phyloP scores from a whole-genome alignment of 2,888 invertebrate genomes.

The Drosophila stalkeri region DNA sequence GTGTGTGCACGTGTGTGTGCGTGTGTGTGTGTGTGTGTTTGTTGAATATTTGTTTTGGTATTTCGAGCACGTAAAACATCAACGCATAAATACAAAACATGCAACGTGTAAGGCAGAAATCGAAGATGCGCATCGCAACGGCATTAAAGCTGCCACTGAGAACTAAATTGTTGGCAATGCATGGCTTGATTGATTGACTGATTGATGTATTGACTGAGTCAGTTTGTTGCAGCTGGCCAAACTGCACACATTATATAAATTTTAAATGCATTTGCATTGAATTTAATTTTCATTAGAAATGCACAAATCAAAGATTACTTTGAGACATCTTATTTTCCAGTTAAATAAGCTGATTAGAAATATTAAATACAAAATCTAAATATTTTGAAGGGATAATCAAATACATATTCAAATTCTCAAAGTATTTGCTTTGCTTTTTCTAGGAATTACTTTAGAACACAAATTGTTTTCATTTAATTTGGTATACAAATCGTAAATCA shows the following conservation, averaged over 20 bases:
- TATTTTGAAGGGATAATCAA: no score
- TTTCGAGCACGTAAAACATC: conserved; percentile 81
- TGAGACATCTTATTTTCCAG: not conserved
- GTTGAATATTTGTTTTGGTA: conserved; percentile 51
- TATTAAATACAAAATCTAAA: no score
- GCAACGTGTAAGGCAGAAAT: conserved; percentile 47
- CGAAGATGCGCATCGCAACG: conserved; percentile 33
- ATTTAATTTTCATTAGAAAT: not conserved
- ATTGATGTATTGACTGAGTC: conserved; percentile 17
- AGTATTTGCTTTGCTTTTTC: not conserved
- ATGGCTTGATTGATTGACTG: conserved; percentile 33
- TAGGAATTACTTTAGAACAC: not conserved
- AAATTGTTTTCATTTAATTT: not conserved
- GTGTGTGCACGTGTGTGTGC: conserved; percentile 22
- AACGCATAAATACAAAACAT: conserved; percentile 74
- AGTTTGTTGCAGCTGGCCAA: conserved; percentile 7
- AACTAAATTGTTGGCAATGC: conserved; percentile 20
- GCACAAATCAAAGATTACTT: not conserved
- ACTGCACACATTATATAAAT: not conserved
- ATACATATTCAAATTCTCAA: not conserved
- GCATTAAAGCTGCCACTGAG: conserved; percentile 51
- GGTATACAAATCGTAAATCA: not conserved
- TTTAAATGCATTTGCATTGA: not conserved
- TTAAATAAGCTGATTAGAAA: not conserved
- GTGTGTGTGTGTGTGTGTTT: conserved; percentile 12